phyloP scores from a whole-genome alignment of 2,113 vertebrate genomes.

The Pholis gunnellus region DNA sequence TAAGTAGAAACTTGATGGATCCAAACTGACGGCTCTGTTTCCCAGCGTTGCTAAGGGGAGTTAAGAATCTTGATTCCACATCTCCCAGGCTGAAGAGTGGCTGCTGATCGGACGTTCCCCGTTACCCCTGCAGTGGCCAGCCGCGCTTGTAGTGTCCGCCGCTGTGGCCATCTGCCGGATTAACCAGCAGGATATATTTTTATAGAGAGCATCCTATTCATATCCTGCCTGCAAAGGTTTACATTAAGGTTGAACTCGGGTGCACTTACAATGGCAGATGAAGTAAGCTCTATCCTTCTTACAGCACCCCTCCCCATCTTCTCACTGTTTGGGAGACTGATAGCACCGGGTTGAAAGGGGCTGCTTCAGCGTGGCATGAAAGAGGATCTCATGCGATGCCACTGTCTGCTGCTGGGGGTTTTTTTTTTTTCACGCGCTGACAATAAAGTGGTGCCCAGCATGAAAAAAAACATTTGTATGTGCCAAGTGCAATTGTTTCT shows the following conservation, averaged over 20 bases:
- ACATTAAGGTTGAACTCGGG: conserved; percentile 86
- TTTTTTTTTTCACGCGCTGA: conserved; percentile 71
- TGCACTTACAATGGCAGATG: conserved; percentile 83
- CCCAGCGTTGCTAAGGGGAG: conserved; percentile 82
- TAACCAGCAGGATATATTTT: conserved; percentile 82
- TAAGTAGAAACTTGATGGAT: conserved; percentile 85
- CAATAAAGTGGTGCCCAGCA: conserved; percentile 76
- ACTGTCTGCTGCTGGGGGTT: conserved; percentile 79
- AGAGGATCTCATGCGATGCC: conserved; percentile 83
- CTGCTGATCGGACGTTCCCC: conserved; percentile 71
- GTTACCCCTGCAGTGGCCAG: conserved; percentile 66
- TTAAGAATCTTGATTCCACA: conserved; percentile 73
- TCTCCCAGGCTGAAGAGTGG: conserved; percentile 64
- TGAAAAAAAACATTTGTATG: conserved; percentile 80
- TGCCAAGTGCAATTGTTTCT: conserved; percentile 87
- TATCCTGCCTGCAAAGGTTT: conserved; percentile 82
- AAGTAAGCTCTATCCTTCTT: conserved; percentile 81
- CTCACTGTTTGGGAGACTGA: conserved; percentile 80
- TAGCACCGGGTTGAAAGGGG: conserved; percentile 75
- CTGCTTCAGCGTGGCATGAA: conserved; percentile 79
- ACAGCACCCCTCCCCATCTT: conserved; percentile 78
- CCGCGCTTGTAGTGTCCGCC: conserved; percentile 70
- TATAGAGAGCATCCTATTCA: conserved; percentile 85
- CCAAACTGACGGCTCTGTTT: conserved; percentile 84
- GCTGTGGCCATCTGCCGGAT: conserved; percentile 84